Base-by-base conservation (phyloP, 2,797 vertebrate species). In the Peromyscus eremicus region DNA sequence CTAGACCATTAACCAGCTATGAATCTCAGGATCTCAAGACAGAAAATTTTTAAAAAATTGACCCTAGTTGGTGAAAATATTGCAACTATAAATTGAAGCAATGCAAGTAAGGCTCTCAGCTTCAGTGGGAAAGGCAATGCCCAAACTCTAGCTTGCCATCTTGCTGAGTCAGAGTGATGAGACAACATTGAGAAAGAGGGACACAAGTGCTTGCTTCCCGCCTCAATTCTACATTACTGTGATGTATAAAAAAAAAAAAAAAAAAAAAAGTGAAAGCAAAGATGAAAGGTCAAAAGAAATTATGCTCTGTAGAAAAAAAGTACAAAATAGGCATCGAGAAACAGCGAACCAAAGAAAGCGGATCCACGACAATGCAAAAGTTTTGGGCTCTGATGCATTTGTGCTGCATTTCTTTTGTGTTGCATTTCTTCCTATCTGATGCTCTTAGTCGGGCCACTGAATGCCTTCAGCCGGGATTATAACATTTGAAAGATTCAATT, bases 41-140 rank as follows among this genome's bases (percentile, higher is more conserved):
- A 75, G 14, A 79, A 37, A 82, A 21, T 85, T 84, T 40, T 91
- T 43, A 76, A 88, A 90, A 90, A 94, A 37, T 13, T 66, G 46
- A 70, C 9, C 23, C 32, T 95, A 94, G 81, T 49, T 79, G 71
- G 52, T 43, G 62, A 89, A 96, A 96, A 21, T 17, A 37, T 62
- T 75, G 9, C 2, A 83, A 60, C 1, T 68, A 43, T 2, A 94
- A 8, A 94, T 40, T 66, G 32, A 80, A 76, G n/a, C 40, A 86
- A 8, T 40, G 5, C 4, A 82, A 14, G 14, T 37, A 68, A 93
- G 1, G 25, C 37, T 94, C 8, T 73, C 1, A 87, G 68, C 4
- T 93, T 81, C 57, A 8, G 11, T 40, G 4, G 73, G 19, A 71
- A 88, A 73, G 9, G 21, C 9, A 92, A 82, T n/a, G 66, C 13